Conservation (phyloP, 1,140 invertebrate species). For the Listronotus bonariensis region DNA sequence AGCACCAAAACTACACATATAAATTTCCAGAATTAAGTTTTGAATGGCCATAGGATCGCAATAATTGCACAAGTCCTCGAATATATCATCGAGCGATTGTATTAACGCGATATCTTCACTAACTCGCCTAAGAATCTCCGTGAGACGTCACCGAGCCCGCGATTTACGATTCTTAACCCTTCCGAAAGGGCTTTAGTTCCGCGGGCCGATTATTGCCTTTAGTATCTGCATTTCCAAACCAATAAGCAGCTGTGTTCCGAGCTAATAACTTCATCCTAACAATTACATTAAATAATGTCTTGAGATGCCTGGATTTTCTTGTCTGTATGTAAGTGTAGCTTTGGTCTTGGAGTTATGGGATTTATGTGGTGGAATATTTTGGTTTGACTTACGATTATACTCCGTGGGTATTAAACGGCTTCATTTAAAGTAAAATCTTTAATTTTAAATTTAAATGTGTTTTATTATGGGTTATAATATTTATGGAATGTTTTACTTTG, state of each 20-base stretch:
- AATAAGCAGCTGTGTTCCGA: conserved; percentile 50
- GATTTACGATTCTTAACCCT: conserved; percentile 52
- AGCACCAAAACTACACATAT: conserved; percentile 36
- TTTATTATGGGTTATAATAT: no score
- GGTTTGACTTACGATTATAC: conserved; percentile 5
- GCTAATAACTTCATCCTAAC: conserved; percentile 43
- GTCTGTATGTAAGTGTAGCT: not conserved
- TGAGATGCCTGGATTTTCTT: conserved; percentile 25
- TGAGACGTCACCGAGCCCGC: conserved; percentile 41
- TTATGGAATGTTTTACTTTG: no score
- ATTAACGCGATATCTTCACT: conserved; percentile 50
- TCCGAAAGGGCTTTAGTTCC: conserved; percentile 40
- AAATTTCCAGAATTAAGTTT: conserved; percentile 39
- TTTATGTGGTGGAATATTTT: conserved; percentile 31
- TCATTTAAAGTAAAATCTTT: not conserved
- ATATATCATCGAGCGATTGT: conserved; percentile 51
- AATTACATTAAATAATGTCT: conserved; percentile 38
- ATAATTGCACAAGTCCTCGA: conserved; percentile 49
- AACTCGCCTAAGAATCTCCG: conserved; percentile 50
- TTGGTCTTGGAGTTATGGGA: conserved; percentile 8
- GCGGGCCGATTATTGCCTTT: conserved; percentile 46
- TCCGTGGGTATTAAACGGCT: not conserved
- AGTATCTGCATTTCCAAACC: conserved; percentile 51
- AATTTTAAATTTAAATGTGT: no score
- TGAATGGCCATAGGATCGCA: conserved; percentile 46